A percentile compares a stretch with the other conserved stretches of the same genome.
Evolutionary conservation across 2,797 vertebrate genomes (phyloP).

Genomic region (Cuculus canorus): DNA sequence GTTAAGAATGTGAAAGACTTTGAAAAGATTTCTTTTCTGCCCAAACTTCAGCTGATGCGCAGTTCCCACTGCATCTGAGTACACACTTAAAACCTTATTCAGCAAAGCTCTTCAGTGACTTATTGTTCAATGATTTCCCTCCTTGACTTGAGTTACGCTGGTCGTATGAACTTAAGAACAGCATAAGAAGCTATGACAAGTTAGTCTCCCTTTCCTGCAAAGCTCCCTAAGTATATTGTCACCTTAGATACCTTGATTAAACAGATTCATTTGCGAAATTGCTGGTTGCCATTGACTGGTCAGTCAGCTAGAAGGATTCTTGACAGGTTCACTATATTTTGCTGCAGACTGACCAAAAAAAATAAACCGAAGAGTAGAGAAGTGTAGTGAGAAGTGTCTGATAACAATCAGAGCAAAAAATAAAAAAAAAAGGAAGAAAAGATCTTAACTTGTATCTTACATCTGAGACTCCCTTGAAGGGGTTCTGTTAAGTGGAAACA

Average conservation of each 20-base stretch:
- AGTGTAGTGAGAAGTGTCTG: not conserved
- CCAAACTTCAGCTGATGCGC: not conserved
- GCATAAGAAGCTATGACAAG: not conserved
- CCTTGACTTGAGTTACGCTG: not conserved
- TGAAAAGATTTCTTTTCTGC: not conserved
- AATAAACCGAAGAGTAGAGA: not conserved
- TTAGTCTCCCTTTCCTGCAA: not conserved
- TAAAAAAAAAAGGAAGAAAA: not conserved
- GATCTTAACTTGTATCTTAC: not conserved
- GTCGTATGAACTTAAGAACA: not conserved
- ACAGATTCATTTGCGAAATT: constrained; percentile 5
- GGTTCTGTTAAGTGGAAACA: not conserved
- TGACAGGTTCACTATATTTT: not conserved
- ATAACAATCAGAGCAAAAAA: not conserved
- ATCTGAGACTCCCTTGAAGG: not conserved
- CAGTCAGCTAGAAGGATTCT: not conserved
- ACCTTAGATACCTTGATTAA: constrained; percentile 28
- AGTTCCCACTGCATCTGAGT: not conserved
- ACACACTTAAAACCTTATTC: not conserved
- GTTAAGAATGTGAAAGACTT: not conserved
- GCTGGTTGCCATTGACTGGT: not conserved
- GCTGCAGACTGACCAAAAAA: not conserved
- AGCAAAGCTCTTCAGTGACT: not conserved
- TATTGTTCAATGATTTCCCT: not conserved
- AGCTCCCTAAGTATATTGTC: not conserved